Percentiles rank a stretch among this genome's conserved stretches.
These are phyloP conservation scores for Urophycis tenuis DNA, from an alignment of 2,797 vertebrate genomes.

Conservation along the genomic window DNA sequence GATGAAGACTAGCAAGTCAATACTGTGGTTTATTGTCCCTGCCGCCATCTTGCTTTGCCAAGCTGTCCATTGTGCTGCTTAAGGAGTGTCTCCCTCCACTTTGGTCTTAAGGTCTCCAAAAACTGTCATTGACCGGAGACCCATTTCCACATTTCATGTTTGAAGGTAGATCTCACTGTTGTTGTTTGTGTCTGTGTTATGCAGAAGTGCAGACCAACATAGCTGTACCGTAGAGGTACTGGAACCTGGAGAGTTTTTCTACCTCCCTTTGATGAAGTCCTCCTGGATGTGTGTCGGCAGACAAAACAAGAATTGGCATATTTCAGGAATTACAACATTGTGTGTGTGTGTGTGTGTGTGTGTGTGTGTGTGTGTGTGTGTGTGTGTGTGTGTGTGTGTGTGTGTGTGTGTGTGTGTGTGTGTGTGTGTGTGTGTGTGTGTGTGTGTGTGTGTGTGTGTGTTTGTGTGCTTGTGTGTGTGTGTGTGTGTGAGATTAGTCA, in stretches of 20 bases:
- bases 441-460: background rate
- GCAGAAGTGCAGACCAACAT: background rate
- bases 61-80: constrained; percentile 26
- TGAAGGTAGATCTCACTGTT: background rate
- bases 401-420: background rate
- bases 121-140: background rate
- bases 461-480: background rate
- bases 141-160: background rate
- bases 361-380: background rate
- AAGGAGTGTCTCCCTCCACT: constrained; percentile 32
- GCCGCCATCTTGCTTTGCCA: constrained; percentile 12
- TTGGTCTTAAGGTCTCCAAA: background rate
- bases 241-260: background rate
- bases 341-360: background rate
- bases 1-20: constrained; percentile 33
- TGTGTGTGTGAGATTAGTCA: constrained; percentile 38
- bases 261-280: background rate
- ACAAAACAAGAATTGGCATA: constrained; percentile 23
- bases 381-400: background rate
- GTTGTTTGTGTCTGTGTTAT: constrained; percentile 15
- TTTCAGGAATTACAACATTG: constrained; percentile 45
- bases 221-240: background rate
- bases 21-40: constrained; percentile 24
- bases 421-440: background rate
- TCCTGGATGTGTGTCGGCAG: constrained; percentile 11